Conservation (phyloP, 2,797 vertebrate genomes). For the Lateolabrax maculatus region DNA sequence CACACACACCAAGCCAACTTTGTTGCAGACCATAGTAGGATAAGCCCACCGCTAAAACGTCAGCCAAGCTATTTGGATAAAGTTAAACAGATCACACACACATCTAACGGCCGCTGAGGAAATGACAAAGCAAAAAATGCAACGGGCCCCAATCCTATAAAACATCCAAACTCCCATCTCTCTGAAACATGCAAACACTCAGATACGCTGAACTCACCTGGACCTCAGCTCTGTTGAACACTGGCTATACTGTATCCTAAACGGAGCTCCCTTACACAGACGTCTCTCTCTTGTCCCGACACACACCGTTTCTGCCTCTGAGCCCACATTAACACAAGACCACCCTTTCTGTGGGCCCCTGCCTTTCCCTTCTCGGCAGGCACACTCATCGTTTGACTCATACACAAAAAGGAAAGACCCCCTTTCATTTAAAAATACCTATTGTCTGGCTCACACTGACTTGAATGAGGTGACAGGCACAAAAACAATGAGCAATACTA, state of each 20-base stretch:
- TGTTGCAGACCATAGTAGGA: constrained; percentile 55
- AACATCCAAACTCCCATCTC: constrained; percentile 35
- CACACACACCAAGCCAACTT: constrained; percentile 25
- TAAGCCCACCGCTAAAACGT: constrained; percentile 42
- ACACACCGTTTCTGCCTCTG: constrained; percentile 59
- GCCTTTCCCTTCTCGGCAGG: constrained; percentile 77
- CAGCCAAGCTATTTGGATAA: constrained; percentile 55
- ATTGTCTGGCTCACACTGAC: constrained; percentile 71
- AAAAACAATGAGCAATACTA: constrained; percentile 63
- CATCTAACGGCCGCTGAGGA: constrained; percentile 39
- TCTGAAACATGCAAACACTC: constrained; percentile 30
- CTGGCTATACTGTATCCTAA: constrained; percentile 63
- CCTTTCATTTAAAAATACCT: constrained; percentile 76
- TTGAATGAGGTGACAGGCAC: constrained; percentile 39
- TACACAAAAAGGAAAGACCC: constrained; percentile 64
- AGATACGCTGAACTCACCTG: constrained; percentile 53
- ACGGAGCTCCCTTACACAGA: constrained; percentile 38
- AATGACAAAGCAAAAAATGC: constrained; percentile 53
- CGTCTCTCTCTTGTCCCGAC: constrained; percentile 59
- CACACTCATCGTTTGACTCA: constrained; percentile 83
- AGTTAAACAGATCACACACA: constrained; percentile 49
- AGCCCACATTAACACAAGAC: constrained; percentile 66
- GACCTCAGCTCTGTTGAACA: constrained; percentile 50
- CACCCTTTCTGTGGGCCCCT: constrained; percentile 79
- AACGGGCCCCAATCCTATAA: constrained; percentile 13